Conservation (phyloP, 2,797 vertebrate species). For the Crax fasciolata region DNA sequence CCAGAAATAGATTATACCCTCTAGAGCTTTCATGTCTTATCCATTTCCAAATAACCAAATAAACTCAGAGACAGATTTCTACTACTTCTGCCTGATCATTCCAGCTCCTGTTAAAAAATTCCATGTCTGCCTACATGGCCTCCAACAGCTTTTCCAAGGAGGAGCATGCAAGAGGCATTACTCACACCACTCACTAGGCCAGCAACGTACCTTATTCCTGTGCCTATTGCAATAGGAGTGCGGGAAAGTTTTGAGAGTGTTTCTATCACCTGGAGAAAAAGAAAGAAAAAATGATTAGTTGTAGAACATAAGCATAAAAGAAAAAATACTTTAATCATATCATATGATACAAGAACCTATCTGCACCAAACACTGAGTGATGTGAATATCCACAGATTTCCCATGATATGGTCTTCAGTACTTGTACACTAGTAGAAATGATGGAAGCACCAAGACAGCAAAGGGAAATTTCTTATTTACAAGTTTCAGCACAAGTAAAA, state of each 20-base stretch:
- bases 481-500: neutral
- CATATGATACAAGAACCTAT: fast-evolving
- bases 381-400: fast-evolving
- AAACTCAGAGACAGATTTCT: neutral
- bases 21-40: fast-evolving
- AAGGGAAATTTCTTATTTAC: neutral
- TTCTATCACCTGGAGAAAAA: constrained; percentile 92
- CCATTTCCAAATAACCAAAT: neutral
- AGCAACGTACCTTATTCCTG: constrained; percentile 90
- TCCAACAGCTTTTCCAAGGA: neutral
- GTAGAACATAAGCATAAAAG: neutral
- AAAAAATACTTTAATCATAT: neutral
- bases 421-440: neutral
- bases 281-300: neutral
- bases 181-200: neutral
- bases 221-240: constrained; percentile 86
- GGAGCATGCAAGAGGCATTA: neutral
- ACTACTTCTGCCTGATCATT: neutral
- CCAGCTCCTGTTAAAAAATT: no score
- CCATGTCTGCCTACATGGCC: neutral
- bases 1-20: neutral
- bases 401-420: neutral
- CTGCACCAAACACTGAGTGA: neutral
- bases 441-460: neutral
- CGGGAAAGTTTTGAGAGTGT: constrained; percentile 94